Conservation (phyloP, 2,113 vertebrate genomes). For the Benitochromis conjunctus region DNA sequence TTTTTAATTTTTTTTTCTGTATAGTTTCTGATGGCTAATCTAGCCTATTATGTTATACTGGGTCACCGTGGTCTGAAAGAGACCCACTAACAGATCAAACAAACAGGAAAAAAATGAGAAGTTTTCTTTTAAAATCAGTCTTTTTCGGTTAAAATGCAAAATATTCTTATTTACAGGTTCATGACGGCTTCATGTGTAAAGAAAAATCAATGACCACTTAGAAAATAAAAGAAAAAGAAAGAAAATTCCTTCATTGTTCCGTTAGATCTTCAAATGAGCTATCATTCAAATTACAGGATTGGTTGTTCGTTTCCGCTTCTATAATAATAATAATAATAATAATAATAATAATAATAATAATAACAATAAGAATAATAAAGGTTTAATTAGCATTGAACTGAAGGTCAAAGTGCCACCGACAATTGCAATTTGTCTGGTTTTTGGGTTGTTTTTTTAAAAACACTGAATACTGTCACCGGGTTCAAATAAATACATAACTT, state of each 20-base stretch:
- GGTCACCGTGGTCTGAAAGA: conserved; percentile 41
- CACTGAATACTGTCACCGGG: conserved; percentile 45
- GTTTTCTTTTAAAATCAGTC: conserved; percentile 44
- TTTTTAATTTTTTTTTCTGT: background rate
- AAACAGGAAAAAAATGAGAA: background rate
- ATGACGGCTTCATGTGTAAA: conserved; percentile 28
- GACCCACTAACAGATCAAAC: conserved; percentile 21
- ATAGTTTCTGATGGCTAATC: conserved; percentile 46
- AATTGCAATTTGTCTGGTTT: background rate
- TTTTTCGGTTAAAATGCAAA: conserved; percentile 68
- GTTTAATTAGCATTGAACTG: conserved; percentile 16
- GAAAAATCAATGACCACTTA: conserved; percentile 22
- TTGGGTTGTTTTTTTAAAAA: background rate
- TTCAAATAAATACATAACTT: conserved; percentile 75
- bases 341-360: conserved; percentile 40
- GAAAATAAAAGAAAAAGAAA: background rate
- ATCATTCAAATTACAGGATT: conserved; percentile 1
- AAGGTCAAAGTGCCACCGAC: conserved; percentile 38
- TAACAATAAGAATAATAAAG: background rate
- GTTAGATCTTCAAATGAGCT: conserved; percentile 16
- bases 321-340: conserved; percentile 38
- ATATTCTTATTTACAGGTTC: conserved; percentile 78
- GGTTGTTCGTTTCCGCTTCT: background rate
- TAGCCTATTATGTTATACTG: conserved; percentile 41
- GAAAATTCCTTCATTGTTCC: background rate